These are phyloP conservation scores for Lochmaea capreae DNA, from an alignment of 2,888 invertebrate genomes.

Conservation along the genomic window DNA sequence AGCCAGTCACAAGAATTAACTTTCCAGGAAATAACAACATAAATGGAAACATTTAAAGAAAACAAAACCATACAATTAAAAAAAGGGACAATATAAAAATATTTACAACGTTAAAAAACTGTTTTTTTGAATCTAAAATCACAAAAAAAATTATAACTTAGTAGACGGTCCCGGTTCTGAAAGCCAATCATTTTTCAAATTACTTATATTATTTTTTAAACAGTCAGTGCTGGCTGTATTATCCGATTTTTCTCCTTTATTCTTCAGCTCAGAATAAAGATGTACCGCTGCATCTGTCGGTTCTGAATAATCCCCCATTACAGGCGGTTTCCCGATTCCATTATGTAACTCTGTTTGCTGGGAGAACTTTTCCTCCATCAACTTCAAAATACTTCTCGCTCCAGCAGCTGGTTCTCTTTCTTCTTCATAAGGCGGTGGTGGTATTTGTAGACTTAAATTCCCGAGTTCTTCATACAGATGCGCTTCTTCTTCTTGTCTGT, in stretches of 20 bases:
- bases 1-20: no score
- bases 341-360: conserved; percentile 50
- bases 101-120: background rate
- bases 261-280: conserved; percentile 69
- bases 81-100: no score
- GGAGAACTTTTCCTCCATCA: conserved; percentile 71
- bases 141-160: conserved; percentile 40
- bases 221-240: conserved; percentile 47
- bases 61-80: no score
- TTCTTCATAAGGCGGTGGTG: conserved; percentile 69
- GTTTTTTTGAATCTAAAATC: background rate
- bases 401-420: conserved; percentile 61
- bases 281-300: conserved; percentile 69
- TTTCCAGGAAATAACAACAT: no score
- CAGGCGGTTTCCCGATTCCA: conserved; percentile 56
- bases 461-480: conserved; percentile 68
- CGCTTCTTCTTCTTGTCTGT: conserved; percentile 64
- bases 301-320: conserved; percentile 70
- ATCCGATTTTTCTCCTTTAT: conserved; percentile 63
- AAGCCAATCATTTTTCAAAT: conserved; percentile 67
- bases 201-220: conserved; percentile 67
- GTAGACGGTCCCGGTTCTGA: conserved; percentile 51
- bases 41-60: no score
- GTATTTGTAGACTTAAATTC: conserved; percentile 69
- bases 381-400: conserved; percentile 72